Percentiles rank a stretch among this genome's conserved stretches.
These are phyloP conservation scores for Melanerpes formicivorus DNA, from an alignment of 2,113 vertebrate genomes.

Conservation along the genomic window DNA sequence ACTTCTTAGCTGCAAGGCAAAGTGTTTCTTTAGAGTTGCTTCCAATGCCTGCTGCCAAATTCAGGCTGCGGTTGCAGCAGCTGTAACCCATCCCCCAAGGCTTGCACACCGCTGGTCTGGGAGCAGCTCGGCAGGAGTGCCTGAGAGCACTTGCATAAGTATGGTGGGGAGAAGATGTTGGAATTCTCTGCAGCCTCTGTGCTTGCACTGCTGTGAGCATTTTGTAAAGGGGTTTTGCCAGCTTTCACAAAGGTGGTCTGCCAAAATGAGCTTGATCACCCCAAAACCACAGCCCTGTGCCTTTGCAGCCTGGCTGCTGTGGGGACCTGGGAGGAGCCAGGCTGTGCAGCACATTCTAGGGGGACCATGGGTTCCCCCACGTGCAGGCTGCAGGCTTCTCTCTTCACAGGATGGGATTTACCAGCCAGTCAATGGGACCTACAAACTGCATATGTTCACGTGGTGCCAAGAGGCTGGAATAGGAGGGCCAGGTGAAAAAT, in stretches of 20 bases:
- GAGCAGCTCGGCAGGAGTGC: neutral
- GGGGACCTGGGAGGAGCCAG: no score
- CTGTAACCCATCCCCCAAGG: slow-evolving; percentile 39
- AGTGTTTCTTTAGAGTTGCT: slow-evolving; percentile 59
- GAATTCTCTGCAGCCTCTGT: neutral
- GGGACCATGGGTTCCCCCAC: fast-evolving
- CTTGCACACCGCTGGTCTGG: neutral
- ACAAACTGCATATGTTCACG: fast-evolving
- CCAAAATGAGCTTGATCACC: fast-evolving
- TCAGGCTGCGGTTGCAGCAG: slow-evolving; percentile 14
- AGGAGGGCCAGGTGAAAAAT: neutral
- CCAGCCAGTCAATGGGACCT: fast-evolving
- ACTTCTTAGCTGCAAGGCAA: slow-evolving; percentile 42
- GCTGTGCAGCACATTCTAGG: fast-evolving
- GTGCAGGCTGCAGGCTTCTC: neutral
- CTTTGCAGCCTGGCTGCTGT: no score
- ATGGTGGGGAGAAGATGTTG: neutral
- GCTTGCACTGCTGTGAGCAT: fast-evolving
- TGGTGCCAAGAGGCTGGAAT: fast-evolving
- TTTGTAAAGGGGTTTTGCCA: neutral
- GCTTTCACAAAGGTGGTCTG: fast-evolving
- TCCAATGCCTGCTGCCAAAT: slow-evolving; percentile 56
- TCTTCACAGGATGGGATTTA: fast-evolving
- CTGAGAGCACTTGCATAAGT: neutral
- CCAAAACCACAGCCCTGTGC: fast-evolving